These are phyloP conservation scores for Oncopeltus fasciatus DNA, from an alignment of 1,140 invertebrate genomes.

Conservation along the genomic window DNA sequence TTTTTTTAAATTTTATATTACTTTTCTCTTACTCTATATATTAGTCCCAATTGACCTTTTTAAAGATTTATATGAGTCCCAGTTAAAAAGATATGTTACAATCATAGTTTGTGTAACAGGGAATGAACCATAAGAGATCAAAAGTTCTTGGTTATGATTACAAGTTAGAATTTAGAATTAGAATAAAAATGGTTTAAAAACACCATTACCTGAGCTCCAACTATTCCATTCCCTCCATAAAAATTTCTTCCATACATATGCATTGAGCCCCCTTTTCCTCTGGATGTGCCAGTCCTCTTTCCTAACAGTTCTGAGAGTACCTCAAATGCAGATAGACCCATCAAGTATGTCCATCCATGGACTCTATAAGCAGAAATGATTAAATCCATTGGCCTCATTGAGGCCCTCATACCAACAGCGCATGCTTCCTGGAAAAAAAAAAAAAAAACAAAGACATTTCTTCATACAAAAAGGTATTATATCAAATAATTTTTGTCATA, in stretches of 20 bases:
- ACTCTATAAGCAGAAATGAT: slow-evolving; percentile 95
- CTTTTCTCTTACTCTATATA: too few relatives aligned
- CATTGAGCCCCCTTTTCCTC: slow-evolving; percentile 91
- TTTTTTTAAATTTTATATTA: too few relatives aligned
- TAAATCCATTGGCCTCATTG: slow-evolving; percentile 65
- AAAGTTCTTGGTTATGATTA: too few relatives aligned
- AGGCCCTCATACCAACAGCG: slow-evolving; percentile 73
- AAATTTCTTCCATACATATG: slow-evolving; percentile 82
- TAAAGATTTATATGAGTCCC: too few relatives aligned
- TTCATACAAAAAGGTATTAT: not conserved
- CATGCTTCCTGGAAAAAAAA: slow-evolving; percentile 50
- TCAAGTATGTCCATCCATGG: slow-evolving; percentile 89
- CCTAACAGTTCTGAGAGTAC: slow-evolving; percentile 85
- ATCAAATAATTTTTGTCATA: not conserved
- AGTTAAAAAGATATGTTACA: too few relatives aligned
- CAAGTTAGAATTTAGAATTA: too few relatives aligned
- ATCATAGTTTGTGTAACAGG: too few relatives aligned
- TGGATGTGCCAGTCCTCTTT: slow-evolving; percentile 66
- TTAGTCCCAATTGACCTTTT: too few relatives aligned
- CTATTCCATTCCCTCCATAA: slow-evolving; percentile 96
- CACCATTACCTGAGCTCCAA: slow-evolving; percentile 79
- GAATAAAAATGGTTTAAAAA: too few relatives aligned
- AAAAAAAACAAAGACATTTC: not conserved
- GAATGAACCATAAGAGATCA: too few relatives aligned
- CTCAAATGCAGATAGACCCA: slow-evolving; percentile 61